Percentiles rank a stretch among this genome's conserved stretches.
Evolutionary conservation across 1,140 invertebrate species (phyloP).

Genomic region (Danaus melanippus): DNA sequence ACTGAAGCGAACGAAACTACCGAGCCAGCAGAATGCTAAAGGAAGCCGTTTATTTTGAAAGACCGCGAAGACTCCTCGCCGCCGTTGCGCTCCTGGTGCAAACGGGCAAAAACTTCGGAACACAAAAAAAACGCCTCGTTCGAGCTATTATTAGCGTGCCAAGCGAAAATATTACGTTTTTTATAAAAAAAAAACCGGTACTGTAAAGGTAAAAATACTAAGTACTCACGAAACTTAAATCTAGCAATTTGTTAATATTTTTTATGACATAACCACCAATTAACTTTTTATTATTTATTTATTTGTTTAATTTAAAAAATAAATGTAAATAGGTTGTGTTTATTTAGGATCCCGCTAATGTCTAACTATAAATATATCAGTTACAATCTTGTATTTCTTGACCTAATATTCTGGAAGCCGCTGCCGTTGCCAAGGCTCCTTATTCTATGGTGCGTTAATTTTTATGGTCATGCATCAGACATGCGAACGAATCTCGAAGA

Average conservation of each 20-base stretch:
- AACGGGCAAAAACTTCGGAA: constrained; percentile 50
- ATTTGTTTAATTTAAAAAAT: too few relatives aligned
- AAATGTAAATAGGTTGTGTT: too few relatives aligned
- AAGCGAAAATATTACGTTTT: constrained; percentile 38
- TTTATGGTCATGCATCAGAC: too few relatives aligned
- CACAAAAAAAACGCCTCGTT: constrained; percentile 27
- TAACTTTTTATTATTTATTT: too few relatives aligned
- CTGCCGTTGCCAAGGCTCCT: too few relatives aligned
- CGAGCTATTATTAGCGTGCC: constrained; percentile 44
- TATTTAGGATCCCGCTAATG: too few relatives aligned
- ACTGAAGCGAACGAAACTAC: constrained; percentile 59
- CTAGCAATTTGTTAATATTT: constrained; percentile 20
- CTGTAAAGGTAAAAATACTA: constrained; percentile 18
- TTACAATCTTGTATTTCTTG: too few relatives aligned
- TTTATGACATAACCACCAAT: neutral
- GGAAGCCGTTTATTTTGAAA: constrained; percentile 67
- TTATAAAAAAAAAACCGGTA: constrained; percentile 11
- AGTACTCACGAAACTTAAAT: constrained; percentile 31
- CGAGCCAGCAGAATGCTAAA: constrained; percentile 57
- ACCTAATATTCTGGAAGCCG: too few relatives aligned
- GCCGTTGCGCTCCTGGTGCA: constrained; percentile 44
- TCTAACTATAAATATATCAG: too few relatives aligned
- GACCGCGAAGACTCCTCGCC: constrained; percentile 51
- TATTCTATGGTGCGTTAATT: too few relatives aligned
- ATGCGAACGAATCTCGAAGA: too few relatives aligned